Conservation (phyloP, 1,140 invertebrate genomes). For the Zaprionus ghesquierei region DNA sequence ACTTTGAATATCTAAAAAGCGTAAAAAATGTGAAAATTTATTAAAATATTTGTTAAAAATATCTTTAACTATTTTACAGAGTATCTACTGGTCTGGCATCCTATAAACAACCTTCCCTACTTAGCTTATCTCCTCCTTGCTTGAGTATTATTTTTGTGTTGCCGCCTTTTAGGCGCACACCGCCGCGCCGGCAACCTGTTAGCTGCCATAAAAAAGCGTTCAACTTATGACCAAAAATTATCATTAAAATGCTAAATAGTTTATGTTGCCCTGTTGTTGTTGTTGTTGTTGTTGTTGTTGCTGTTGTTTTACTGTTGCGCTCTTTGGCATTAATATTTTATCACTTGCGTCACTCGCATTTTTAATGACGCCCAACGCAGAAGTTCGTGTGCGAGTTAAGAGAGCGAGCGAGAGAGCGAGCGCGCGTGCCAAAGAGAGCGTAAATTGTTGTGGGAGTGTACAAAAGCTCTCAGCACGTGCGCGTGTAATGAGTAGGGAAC, state of each 20-base stretch:
- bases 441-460: constrained; percentile 1
- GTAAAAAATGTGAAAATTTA: not conserved
- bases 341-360: constrained; percentile 75
- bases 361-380: constrained; percentile 45
- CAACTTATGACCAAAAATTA: constrained; percentile 37
- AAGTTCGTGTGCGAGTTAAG: constrained; percentile 13
- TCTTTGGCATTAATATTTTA: constrained; percentile 64
- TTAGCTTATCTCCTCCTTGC: not conserved
- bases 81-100: not conserved
- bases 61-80: not conserved
- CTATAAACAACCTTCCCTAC: not conserved
- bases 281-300: no score
- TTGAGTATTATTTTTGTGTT: constrained; percentile 10
- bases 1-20: no score
- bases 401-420: constrained; percentile 10
- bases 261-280: constrained; percentile 4
- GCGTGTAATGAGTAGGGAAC: not conserved
- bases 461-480: constrained; percentile 50
- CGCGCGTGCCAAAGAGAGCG: not conserved
- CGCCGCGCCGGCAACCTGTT: constrained; percentile 30
- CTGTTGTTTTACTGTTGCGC: constrained; percentile 30
- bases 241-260: constrained; percentile 46
- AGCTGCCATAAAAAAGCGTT: constrained; percentile 21
- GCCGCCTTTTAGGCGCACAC: constrained; percentile 34
- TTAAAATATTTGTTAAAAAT: not conserved